Conservation (phyloP, 1,140 invertebrate genomes). For the Leptinotarsa lineolata region DNA sequence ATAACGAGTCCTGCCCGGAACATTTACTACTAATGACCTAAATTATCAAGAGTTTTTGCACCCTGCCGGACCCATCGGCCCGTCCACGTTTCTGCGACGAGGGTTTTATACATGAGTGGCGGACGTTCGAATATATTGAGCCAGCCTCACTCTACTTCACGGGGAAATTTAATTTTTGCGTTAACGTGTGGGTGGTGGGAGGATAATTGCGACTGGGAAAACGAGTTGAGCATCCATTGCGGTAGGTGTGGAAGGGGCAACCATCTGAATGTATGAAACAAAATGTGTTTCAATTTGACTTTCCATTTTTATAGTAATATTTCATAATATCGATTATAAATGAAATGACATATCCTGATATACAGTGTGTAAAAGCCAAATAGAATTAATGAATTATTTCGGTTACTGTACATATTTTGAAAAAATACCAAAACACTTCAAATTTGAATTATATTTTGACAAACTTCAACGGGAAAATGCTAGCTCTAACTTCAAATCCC, state of each 20-base stretch:
- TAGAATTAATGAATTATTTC: no score
- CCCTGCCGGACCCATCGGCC: conserved; percentile 11
- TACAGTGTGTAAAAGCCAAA: no score
- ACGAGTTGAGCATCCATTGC: neutral
- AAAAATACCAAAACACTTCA: no score
- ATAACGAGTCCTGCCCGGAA: conserved; percentile 26
- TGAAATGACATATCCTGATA: no score
- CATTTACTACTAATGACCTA: conserved; percentile 23
- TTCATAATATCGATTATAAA: no score
- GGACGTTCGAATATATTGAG: neutral
- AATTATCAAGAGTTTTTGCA: conserved; percentile 26
- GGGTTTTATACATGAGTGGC: conserved; percentile 21
- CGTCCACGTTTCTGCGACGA: conserved; percentile 14
- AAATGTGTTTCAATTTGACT: no score
- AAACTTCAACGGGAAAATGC: no score
- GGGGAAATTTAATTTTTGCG: neutral
- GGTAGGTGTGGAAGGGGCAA: neutral
- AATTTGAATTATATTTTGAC: no score
- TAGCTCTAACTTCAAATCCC: no score
- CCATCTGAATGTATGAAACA: no score
- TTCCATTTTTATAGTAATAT: no score
- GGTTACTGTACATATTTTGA: no score
- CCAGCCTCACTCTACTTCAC: neutral
- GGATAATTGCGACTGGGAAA: neutral
- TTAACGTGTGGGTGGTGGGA: neutral